Evolutionary conservation across 2,888 invertebrate species (phyloP), one percentile per base, ranked within the genome.

Genomic region (Parelbella ahira): DNA sequence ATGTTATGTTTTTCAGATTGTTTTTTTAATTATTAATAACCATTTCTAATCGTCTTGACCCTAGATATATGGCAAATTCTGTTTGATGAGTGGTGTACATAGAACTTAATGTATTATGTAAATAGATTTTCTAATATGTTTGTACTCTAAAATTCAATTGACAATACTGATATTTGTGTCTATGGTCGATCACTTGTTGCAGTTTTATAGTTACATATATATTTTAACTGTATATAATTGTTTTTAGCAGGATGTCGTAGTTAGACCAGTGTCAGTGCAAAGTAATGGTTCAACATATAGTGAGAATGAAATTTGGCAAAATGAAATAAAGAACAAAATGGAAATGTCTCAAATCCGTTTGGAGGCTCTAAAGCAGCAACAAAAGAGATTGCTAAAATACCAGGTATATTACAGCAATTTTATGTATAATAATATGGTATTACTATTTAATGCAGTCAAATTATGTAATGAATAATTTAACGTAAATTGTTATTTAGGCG

Each of bases 311-410:
- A 69, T 84, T 18, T 87, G 89, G 74, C 90, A 89, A 60, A 87
- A 86, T 52, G 89, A 90, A 54, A 77, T 91, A 15, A 90, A 90
- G 53, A 88, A 87, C 50, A 91, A 90, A 66, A 89, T 91, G 81
- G 91, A 91, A 59, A 76, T 90, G 53, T 90, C 91, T 0, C 90
- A 91, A 56, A 86, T 88, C 49, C 89, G 90, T 18, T 68, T 91
- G 38, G 76, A 82, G 8, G 88, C 90, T 9, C 63, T 91, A 24
- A 90, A 90, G 53, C 90, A 91, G 45, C 91, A 91, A 55, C 91
- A 91, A 58, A 82, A 83, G 45, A 63, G 84, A 47, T 67, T 88
- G 10, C 53, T 87, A 1, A 88, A 87, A 53, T 88, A 84, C 62
- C 88, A 88, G 73, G 88, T 83, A 34, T 37, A 13, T n/a, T n/a